Evolutionary conservation across 2,888 invertebrate species (phyloP).

Genomic region (Ecliptopera silaceata): DNA sequence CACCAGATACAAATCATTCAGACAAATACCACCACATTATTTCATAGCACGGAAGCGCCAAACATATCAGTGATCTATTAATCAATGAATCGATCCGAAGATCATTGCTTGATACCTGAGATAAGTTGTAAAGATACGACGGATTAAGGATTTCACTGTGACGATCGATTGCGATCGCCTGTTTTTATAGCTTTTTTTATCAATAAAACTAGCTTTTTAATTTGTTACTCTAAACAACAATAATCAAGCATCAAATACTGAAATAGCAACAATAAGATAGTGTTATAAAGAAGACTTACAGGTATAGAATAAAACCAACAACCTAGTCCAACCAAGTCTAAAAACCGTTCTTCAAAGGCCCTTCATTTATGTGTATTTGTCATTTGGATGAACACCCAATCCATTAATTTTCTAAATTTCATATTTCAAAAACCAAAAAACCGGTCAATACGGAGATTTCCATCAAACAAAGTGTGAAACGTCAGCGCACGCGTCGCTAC

Average conservation of each 20-base stretch:
- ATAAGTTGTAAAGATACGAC: constrained; percentile 41
- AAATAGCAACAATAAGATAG: no score
- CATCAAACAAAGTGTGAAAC: constrained; percentile 15
- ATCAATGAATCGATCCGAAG: constrained; percentile 32
- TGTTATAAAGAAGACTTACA: no score
- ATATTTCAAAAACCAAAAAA: not conserved
- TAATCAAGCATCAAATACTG: no score
- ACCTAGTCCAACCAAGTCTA: not conserved
- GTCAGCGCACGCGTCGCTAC: constrained; percentile 34
- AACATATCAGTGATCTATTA: constrained; percentile 34
- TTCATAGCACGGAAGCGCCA: constrained; percentile 27
- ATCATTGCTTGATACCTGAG: constrained; percentile 39
- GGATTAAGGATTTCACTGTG: constrained; percentile 27
- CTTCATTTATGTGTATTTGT: not conserved
- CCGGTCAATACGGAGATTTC: constrained; percentile 8
- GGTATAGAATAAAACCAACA: no score
- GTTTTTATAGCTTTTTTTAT: no score
- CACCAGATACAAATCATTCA: not conserved
- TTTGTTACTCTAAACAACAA: no score
- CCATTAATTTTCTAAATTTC: not conserved
- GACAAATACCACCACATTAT: not conserved
- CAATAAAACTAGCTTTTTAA: no score
- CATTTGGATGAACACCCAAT: not conserved
- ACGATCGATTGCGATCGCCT: constrained; percentile 20
- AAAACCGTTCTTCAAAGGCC: not conserved